Conservation (phyloP, 1,140 invertebrate species). For the Pachypsylla venusta region DNA sequence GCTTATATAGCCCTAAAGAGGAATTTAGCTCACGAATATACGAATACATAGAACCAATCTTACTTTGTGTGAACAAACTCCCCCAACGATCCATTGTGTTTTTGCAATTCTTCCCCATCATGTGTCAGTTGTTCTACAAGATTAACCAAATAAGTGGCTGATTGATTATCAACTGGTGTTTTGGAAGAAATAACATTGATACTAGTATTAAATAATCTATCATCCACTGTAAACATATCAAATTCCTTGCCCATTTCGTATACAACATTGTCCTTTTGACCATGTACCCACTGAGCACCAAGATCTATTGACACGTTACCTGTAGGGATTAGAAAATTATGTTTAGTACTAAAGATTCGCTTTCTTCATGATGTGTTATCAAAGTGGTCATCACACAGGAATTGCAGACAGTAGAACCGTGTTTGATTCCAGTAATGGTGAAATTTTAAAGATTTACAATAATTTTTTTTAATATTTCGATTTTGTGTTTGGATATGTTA, state of each 20-base stretch:
- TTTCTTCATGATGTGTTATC: no score
- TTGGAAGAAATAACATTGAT: background rate
- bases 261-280: slow-evolving; percentile 51
- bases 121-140: slow-evolving; percentile 21
- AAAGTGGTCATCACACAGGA: background rate
- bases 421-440: background rate
- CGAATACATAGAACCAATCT: no score
- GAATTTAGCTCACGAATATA: no score
- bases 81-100: slow-evolving; percentile 31
- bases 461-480: background rate
- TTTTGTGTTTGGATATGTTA: background rate
- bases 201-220: slow-evolving; percentile 21
- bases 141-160: slow-evolving; percentile 7
- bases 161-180: background rate
- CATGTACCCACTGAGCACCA: slow-evolving; percentile 75
- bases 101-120: slow-evolving; percentile 23
- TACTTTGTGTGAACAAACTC: slow-evolving; percentile 33
- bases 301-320: slow-evolving; percentile 49
- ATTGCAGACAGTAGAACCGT: background rate
- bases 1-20: no score
- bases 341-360: background rate
- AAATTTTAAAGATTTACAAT: background rate
- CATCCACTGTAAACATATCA: slow-evolving; percentile 31
- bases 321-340: slow-evolving; percentile 21
- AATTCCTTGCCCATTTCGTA: slow-evolving; percentile 44